phyloP scores from a whole-genome alignment of 2,113 vertebrate species.

The Triplophysa rosa region DNA sequence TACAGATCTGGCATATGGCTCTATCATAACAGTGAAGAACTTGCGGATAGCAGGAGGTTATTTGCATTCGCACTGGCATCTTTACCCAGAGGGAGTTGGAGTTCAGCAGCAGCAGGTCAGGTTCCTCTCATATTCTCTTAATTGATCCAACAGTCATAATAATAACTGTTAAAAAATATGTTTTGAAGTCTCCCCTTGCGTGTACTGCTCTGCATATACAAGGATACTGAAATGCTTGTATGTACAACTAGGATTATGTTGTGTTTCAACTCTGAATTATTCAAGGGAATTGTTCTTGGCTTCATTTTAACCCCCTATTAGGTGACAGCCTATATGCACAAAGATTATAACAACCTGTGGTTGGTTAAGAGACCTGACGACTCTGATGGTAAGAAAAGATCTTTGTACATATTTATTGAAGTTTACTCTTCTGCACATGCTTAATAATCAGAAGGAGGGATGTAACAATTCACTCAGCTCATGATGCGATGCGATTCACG shows the following conservation, averaged over 20 bases:
- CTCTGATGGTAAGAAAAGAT: constrained; percentile 75
- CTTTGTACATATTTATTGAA: neutral
- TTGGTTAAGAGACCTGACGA: constrained; percentile 83
- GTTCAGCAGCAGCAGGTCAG: constrained; percentile 92
- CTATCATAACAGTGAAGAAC: constrained; percentile 90
- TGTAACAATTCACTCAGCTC: too few species aligned
- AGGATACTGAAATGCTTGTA: too few species aligned
- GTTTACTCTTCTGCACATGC: neutral
- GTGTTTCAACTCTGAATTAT: too few species aligned
- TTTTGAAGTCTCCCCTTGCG: too few species aligned
- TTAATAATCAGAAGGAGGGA: too few species aligned
- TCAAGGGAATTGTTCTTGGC: too few species aligned
- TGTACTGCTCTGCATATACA: too few species aligned
- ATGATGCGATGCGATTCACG: too few species aligned
- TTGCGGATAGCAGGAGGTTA: constrained; percentile 93
- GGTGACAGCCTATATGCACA: constrained; percentile 96
- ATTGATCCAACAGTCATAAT: neutral
- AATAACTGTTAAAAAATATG: neutral
- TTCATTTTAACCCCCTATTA: constrained; percentile 58
- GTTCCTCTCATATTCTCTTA: neutral
- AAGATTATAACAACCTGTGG: constrained; percentile 97
- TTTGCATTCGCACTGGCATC: constrained; percentile 94
- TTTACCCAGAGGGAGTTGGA: constrained; percentile 92
- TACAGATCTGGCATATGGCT: constrained; percentile 91
- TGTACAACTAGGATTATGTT: too few species aligned